Base-by-base conservation (phyloP, 2,888 invertebrate genomes). In the Ophion costatus region DNA sequence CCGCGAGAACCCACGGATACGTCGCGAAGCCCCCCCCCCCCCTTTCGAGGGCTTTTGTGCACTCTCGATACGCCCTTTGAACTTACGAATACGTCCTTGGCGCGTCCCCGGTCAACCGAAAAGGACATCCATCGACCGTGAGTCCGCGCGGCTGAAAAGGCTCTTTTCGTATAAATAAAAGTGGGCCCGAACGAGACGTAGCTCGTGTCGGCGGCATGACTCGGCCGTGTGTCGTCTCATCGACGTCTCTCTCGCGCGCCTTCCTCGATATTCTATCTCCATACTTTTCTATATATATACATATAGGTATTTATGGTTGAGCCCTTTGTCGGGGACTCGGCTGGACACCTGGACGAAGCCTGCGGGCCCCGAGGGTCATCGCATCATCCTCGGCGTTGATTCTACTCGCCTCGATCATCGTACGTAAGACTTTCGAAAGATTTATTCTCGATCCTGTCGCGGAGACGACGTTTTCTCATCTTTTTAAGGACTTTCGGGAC, bases 321-420 rank as follows among this genome's bases (percentile, higher is more conserved):
- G 63, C 77, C 86, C 87, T 88, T 88, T 88, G 87, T 88, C 87
- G 87, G 85, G 85, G 77, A 76, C 79, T 56, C 78, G 74, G 73
- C 77, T 85, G 81, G 88, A 87, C 89, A 88, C 87, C 89, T 87
- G 88, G 88, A 83, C 85, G 84, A 69, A 78, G 77, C 84, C 82
- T 76, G 86, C 80, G 87, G 83, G 86, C 86, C 83, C 76, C 73
- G 74, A 77, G 83, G 84, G 84, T 88, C 89, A 84, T 85, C 86
- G 75, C 86, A 84, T 87, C 84, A 86, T 83, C 86, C 87, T 88
- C 87, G 86, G 83, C 83, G 64, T 81, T 75, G 70, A 70, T 75
- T 70, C 38, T 61, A 70, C 51, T 63, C 73, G 51, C 66, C n/a
- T 79, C 51, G 20, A 42, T 63, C 63, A 63, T 38, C 38, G 38